Base-by-base conservation (phyloP, 2,888 invertebrate species). In the Tortrix viridana region DNA sequence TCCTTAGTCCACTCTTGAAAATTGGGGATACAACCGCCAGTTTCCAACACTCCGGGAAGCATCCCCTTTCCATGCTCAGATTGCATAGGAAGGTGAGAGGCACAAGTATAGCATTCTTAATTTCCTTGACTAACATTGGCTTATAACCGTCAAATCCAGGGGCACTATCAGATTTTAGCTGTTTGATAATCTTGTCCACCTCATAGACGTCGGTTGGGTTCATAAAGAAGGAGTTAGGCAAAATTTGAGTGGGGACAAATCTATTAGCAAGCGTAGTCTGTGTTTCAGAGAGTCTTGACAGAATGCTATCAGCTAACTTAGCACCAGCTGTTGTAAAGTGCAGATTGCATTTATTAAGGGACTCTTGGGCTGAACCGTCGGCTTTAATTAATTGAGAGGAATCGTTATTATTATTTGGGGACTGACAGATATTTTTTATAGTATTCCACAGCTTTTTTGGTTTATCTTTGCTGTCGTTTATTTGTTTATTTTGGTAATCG, bases 381-480 rank as follows among this genome's bases (percentile, higher is more conserved):
- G 23, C 5, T 20, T 48, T 22, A 5, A 6, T n/a, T 1, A 23
- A 23, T 48, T 23, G 23, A 1, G 14, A n/a, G 48, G 22, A n/a
- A n/a, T 48, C 19, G 18, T 44, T 44, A 5, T 16, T 44, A n/a
- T 19, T 44, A 1, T 5, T 44, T 1, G 19, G 44, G 4, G 4
- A 38, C 4, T 48, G 48, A 22, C 23, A 48, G 2, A 48, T 48
- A 6, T 4, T 23, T 48, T 48, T 48, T 48, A 23, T 48, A 5
- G 23, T 22, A n/a, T 22, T 23, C 48, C 16, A 48, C 48, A 48
- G 6, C 6, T 48, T 48, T 22, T 48, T 48, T n/a, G 48, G 23
- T n/a, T 48, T 48, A 14, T 48, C 7, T 19, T 23, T 23, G 3
- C 9, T 14, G 6, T 48, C 23, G 3, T 20, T 5, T 22, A 48